These are phyloP conservation scores for Artibeus lituratus DNA, from an alignment of 2,797 vertebrate genomes.

Conservation along the genomic window DNA sequence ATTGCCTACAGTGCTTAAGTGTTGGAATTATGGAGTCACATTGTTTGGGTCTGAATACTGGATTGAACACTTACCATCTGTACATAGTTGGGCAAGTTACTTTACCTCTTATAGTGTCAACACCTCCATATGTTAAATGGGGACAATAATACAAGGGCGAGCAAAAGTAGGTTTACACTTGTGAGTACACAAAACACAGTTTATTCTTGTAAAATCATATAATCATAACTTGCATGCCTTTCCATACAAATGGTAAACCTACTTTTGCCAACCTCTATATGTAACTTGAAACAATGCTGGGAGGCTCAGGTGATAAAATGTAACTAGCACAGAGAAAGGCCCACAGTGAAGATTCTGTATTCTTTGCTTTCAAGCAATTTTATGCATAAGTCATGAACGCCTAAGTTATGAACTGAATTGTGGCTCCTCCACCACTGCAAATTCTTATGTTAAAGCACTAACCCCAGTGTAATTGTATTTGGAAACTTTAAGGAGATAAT, in stretches of 20 bases:
- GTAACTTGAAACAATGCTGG: neutral
- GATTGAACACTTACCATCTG: neutral
- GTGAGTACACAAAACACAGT: neutral
- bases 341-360: neutral
- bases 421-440: fast-evolving
- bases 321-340: neutral
- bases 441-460: neutral
- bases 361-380: neutral
- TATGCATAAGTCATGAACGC: neutral
- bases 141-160: neutral
- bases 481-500: neutral
- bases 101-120: neutral
- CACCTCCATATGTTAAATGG: neutral
- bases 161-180: neutral
- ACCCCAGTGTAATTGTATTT: neutral
- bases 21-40: neutral
- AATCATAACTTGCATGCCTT: neutral
- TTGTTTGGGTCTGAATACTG: neutral
- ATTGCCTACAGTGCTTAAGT: neutral
- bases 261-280: neutral
- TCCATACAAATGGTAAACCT: neutral
- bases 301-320: neutral
- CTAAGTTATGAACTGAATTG: neutral
- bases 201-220: neutral
- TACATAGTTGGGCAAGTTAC: neutral